These are phyloP conservation scores for Periophthalmodon schlosseri DNA, from an alignment of 2,113 vertebrate genomes.

Conservation along the genomic window DNA sequence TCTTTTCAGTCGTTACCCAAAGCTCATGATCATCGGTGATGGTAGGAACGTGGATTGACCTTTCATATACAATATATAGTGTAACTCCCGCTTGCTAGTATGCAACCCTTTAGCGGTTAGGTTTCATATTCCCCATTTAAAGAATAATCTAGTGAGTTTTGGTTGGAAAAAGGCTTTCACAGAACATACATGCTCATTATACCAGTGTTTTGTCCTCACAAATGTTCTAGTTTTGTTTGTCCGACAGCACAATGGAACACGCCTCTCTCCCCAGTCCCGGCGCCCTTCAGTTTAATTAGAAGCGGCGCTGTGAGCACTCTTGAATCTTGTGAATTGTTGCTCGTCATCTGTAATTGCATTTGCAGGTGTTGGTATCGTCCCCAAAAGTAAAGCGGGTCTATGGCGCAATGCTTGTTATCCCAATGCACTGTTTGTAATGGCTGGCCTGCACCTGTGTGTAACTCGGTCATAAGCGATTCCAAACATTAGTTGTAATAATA, in stretches of 20 bases:
- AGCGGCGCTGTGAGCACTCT: conserved; percentile 37
- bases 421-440: conserved; percentile 55
- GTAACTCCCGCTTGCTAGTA: too few species aligned
- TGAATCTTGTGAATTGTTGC: conserved; percentile 46
- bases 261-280: conserved; percentile 28
- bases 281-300: conserved; percentile 64
- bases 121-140: neutral
- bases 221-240: conserved; percentile 46
- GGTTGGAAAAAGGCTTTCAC: neutral
- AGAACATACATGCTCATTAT: conserved; percentile 4
- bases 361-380: conserved; percentile 57
- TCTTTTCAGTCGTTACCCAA: too few species aligned
- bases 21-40: too few species aligned
- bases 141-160: neutral
- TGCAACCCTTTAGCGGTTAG: too few species aligned
- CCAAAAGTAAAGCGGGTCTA: conserved; percentile 50
- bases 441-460: conserved; percentile 61
- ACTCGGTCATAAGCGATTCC: conserved; percentile 68
- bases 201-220: conserved; percentile 1
- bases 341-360: conserved; percentile 57
- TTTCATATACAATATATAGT: too few species aligned
- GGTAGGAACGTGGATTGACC: too few species aligned
- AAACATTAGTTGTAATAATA: conserved; percentile 58
- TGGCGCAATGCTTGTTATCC: conserved; percentile 56
- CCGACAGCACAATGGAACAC: conserved; percentile 40